Evolutionary conservation across 2,797 vertebrate species (phyloP), one percentile per base, ranked within the genome.

Genomic region (Thunnus albacares): DNA sequence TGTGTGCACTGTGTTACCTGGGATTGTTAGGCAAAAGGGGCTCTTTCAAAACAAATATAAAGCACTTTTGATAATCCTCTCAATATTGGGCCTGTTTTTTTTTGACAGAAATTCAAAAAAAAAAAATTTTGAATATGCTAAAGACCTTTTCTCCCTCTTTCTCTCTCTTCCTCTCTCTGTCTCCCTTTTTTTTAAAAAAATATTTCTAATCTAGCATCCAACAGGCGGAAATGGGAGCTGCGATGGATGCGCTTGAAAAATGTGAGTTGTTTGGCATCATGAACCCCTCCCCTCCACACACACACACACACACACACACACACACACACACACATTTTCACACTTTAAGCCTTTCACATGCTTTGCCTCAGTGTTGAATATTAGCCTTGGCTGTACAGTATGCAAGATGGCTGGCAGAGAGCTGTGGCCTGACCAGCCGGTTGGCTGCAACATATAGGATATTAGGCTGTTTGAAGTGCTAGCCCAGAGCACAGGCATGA

Each of bases 211-310:
- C 90, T 93, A 99, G 98, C 85, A 99, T 99, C 95, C 98, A 99
- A 87, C 98, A 99, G 95, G 98, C 98, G 0, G 98, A 99, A 95
- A 99, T 99, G 98, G 97, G 97, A 93, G 98, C 98, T 28, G 98
- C 98, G 62, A 98, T 99, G 97, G 98, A 99, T 17, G 98, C 98
- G 0, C 96, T 99, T 55, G 97, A 99, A 82, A 99, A 99, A 98
- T 99, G 98, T 99, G 95, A 98, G 98, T 93, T 81, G 77, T 65
- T 92, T 90, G 52, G 84, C 79, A 62, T 56, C 80, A 55, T 52
- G 17, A 28, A 65, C 45, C 8, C 70, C 38, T 49, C 18, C 79
- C 6, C 43, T 2, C 41, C 69, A 26, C 71, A 53, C 61, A 59
- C 28, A 30, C 28, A 3, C 52, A 69, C 84, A 79, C 47, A 51